Base-by-base conservation (phyloP, 2,113 vertebrate species). In the Lethenteron reissneri region DNA sequence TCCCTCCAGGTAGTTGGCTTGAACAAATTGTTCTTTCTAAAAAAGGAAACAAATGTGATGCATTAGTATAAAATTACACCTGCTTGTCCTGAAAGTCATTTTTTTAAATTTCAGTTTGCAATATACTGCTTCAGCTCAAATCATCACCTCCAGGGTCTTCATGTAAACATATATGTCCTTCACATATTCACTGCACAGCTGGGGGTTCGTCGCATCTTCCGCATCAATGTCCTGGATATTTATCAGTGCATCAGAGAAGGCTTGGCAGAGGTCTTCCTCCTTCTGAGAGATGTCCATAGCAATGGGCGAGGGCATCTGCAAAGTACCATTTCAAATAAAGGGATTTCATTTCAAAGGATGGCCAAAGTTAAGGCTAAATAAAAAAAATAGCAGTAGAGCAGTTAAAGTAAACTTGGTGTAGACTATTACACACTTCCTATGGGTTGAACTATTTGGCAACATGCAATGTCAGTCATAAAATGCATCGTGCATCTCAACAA, bases 131-230 rank as follows among this genome's bases (percentile, higher is more conserved):
- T 13, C 25, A 21, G 3, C 4, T 58, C 15, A 41, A 11, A 73
- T 58, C 78, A 82, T 17, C 69, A 83, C 86, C 86, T 92, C 88
- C 14, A 90, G 80, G 0, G 83, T 73, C 59, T 78, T 78, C 58
- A 90, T 76, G 15, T 92, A 92, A 12, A 80, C 77, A 78, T 90
- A 90, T 74, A 91, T 89, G 15, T 87, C 83, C 70, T 88, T 90
- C 9, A 85, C 82, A 9, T 86, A 90, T 78, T 81, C 81, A 68
- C 82, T 85, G 75, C 86, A 89, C 71, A 86, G 78, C 77, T 84
- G 81, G 71, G 83, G 81, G 70, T 90, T 84, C 2, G 80, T 78
- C 2, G 74, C 77, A 11, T 86, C 84, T 3, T 87, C 82, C 1
- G 73, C 81, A 71, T 89, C 86, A 4, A 84, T 79, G 56, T 90